Base-by-base conservation (phyloP, 2,888 invertebrate species). In the Stenurella melanura region DNA sequence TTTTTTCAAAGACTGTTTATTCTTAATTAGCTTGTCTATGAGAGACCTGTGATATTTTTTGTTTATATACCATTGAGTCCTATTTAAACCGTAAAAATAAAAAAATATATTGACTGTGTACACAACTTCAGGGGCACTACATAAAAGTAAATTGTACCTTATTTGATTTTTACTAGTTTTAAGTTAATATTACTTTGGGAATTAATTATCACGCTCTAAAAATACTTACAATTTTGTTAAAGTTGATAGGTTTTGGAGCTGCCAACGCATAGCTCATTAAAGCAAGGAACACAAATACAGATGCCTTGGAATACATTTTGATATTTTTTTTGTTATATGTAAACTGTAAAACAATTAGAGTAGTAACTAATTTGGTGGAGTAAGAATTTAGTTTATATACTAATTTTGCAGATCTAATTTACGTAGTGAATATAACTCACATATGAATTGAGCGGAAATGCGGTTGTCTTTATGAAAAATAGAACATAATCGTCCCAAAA, bases 221-320 rank as follows among this genome's bases (percentile, higher is more conserved):
- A 56, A 69, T 12, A 76, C 78, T 78, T 73, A 78, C 78, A 63
- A 74, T 15, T 74, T 76, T 68, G 0, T 67, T 18, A 58, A 76
- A 73, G 18, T 19, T 18, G 0, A 78, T n/a, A 11, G 77, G 77
- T 26, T 67, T 26, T 18, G 78, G 76, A 9, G 42, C 73, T 19
- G 67, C 66, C 18, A 18, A 21, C 5, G n/a, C 30, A 30, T 15
- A 63, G 7, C 50, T 42, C 12, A 18, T 26, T 9, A 56, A 2
- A 42, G 30, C 72, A 17, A 63, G 21, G 5, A 54, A 1, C n/a
- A 21, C 12, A 18, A 72, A 26, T 26, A 72, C 60, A 10, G 50
- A 19, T 5, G 26, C 1, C 21, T 70, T 60, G 10, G 21, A 21
- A 11, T 18, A 42, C 70, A 70, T 70, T 38, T 18, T 60, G 56